Conservation (phyloP, 2,797 vertebrate genomes). For the Adrianichthys oophorus region DNA sequence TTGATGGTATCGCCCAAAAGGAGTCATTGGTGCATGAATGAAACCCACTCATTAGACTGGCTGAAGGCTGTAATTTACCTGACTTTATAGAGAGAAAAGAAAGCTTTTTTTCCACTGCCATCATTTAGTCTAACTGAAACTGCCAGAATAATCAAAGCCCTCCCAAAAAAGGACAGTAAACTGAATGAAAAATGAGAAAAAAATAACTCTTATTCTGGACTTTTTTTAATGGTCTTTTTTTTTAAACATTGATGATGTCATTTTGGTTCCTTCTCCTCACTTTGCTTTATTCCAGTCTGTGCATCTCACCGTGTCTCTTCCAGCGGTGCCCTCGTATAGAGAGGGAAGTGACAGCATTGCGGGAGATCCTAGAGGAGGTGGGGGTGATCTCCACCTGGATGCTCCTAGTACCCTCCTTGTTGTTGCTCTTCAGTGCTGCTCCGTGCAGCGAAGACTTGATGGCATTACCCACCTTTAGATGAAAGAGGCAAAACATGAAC, state of each 20-base stretch:
- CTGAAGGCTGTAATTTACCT: constrained; percentile 52
- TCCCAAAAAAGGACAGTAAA: too few species aligned
- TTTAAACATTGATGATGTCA: not conserved
- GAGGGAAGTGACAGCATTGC: constrained; percentile 97
- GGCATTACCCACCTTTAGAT: constrained; percentile 91
- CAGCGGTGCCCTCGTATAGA: constrained; percentile 97
- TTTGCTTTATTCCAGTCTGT: not conserved
- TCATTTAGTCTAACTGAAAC: constrained; percentile 3
- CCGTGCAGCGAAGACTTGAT: constrained; percentile 92
- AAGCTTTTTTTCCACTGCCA: constrained; percentile 1
- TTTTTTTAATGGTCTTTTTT: too few species aligned
- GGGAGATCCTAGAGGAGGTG: constrained; percentile 93
- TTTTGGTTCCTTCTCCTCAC: not conserved
- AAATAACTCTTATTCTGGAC: too few species aligned
- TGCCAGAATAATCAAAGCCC: too few species aligned
- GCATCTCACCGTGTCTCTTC: constrained; percentile 94
- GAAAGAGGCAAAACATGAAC: constrained; percentile 6
- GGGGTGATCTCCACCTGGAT: constrained; percentile 99
- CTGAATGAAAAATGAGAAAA: too few species aligned
- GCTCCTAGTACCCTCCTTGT: constrained; percentile 88
- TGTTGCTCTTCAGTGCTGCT: constrained; percentile 89
- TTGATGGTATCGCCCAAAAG: constrained; percentile 5
- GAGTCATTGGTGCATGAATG: constrained; percentile 21
- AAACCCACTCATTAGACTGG: constrained; percentile 47
- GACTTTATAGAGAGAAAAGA: constrained; percentile 17